These are phyloP conservation scores for Seriola dumerili DNA, from an alignment of 2,113 vertebrate species.

Conservation along the genomic window DNA sequence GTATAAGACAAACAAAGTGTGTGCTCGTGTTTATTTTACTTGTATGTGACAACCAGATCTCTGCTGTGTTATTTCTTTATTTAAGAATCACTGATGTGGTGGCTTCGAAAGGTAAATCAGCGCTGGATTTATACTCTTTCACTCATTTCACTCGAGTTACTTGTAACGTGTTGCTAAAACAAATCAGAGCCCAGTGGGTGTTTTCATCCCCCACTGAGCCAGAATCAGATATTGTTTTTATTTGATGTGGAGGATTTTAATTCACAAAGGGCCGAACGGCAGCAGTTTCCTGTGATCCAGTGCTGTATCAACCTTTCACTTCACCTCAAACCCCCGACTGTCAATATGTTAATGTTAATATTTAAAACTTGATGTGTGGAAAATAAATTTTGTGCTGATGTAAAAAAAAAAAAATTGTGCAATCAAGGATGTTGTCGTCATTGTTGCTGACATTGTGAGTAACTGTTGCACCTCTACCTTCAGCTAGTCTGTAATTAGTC, in stretches of 20 bases:
- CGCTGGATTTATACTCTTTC: neutral
- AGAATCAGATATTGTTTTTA: too few species aligned
- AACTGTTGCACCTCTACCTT: neutral
- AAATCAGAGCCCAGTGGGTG: too few species aligned
- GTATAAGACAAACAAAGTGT: neutral
- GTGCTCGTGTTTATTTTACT: neutral
- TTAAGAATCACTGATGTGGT: neutral
- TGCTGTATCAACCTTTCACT: neutral
- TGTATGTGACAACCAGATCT: neutral
- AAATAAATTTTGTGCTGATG: slow-evolving; percentile 21
- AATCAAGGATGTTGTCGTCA: neutral
- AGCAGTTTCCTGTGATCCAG: neutral
- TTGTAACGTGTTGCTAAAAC: neutral
- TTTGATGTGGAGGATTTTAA: too few species aligned
- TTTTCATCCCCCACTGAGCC: too few species aligned
- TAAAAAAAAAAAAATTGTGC: neutral
- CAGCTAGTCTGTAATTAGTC: too few species aligned
- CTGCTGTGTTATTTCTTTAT: neutral
- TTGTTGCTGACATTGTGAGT: neutral
- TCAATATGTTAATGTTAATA: too few species aligned
- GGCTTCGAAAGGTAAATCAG: neutral
- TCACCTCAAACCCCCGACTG: neutral
- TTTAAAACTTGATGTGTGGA: neutral
- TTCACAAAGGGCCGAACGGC: too few species aligned
- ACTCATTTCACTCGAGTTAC: neutral